Conservation (phyloP, 2,888 invertebrate genomes). For the Cartodere bifasciata region DNA sequence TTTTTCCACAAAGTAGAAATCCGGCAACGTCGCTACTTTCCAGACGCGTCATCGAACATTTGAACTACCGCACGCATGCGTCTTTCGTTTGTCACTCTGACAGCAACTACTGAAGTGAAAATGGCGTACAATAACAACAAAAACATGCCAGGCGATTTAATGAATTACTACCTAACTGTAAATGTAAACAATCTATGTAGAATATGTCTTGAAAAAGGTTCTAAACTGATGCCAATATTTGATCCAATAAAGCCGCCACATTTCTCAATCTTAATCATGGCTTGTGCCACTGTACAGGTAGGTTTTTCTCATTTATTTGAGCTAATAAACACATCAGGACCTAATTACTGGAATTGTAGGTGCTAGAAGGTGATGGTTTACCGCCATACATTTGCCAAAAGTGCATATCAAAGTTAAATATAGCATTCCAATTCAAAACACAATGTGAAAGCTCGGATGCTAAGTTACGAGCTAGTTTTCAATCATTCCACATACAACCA, state of each 20-base stretch:
- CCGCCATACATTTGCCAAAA: constrained; percentile 33
- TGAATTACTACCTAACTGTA: constrained; percentile 32
- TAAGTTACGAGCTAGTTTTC: constrained; percentile 31
- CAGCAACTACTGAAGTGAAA: too few relatives aligned
- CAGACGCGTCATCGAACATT: too few relatives aligned
- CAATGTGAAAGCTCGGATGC: constrained; percentile 33
- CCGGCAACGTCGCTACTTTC: too few relatives aligned
- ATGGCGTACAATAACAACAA: too few relatives aligned
- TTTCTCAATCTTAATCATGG: constrained; percentile 34
- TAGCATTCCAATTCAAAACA: constrained; percentile 35
- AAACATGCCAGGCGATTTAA: constrained; percentile 23
- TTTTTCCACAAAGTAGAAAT: too few relatives aligned
- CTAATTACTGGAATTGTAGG: constrained; percentile 23
- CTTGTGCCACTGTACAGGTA: constrained; percentile 35
- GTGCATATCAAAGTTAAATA: constrained; percentile 32
- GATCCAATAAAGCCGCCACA: constrained; percentile 34
- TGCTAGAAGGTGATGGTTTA: constrained; percentile 32
- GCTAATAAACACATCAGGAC: neutral
- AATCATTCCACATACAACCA: constrained; percentile 21
- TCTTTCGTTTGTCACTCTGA: too few relatives aligned
- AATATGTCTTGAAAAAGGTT: constrained; percentile 33
- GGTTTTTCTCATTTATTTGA: constrained; percentile 9
- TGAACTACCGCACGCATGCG: too few relatives aligned
- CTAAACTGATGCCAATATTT: constrained; percentile 34
- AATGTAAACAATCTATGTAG: constrained; percentile 35